Conservation (phyloP, 1,140 invertebrate genomes). For the Rhagoletis zephyria region DNA sequence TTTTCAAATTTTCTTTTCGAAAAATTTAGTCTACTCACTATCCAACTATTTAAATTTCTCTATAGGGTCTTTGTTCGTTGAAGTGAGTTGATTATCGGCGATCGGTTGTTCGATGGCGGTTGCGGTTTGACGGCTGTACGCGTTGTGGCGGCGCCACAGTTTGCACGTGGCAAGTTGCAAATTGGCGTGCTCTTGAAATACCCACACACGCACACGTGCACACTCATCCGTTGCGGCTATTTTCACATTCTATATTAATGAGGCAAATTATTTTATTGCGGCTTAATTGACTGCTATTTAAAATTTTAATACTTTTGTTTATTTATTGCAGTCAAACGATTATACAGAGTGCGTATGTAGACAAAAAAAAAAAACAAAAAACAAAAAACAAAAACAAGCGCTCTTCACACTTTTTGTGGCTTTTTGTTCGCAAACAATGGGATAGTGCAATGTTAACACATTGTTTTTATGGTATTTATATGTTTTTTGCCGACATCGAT, state of each 20-base stretch:
- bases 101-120: slow-evolving; percentile 1
- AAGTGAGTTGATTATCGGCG: slow-evolving; percentile 14
- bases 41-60: not conserved
- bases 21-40: no score
- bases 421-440: slow-evolving; percentile 28
- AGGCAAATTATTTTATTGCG: slow-evolving; percentile 50
- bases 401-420: not conserved
- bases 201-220: not conserved
- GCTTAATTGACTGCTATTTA: slow-evolving; percentile 47
- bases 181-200: slow-evolving; percentile 38
- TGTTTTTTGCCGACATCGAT: not conserved
- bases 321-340: slow-evolving; percentile 35
- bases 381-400: not conserved
- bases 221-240: not conserved
- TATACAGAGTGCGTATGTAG: not conserved
- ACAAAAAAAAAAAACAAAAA: no score
- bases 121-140: slow-evolving; percentile 50
- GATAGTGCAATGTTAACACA: not conserved
- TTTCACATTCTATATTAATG: slow-evolving; percentile 10
- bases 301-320: slow-evolving; percentile 46
- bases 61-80: not conserved
- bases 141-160: slow-evolving; percentile 30
- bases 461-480: not conserved
- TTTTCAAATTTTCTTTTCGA: no score
- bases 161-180: slow-evolving; percentile 43